Evolutionary conservation across 1,140 invertebrate species (phyloP).

Genomic region (Rhizoglyphus robini): DNA sequence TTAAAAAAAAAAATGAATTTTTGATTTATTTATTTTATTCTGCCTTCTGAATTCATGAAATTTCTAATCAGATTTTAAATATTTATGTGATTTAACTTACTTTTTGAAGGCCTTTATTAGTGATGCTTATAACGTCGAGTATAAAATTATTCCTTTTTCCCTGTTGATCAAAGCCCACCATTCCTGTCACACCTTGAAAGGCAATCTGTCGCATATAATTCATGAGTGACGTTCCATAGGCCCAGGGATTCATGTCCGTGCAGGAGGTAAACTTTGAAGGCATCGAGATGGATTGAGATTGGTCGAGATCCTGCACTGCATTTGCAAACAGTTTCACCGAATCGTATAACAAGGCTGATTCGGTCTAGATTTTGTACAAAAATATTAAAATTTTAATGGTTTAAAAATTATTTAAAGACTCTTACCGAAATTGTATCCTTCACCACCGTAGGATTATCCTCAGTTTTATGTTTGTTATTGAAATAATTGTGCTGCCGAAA

Average conservation of each 20-base stretch:
- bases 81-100: constrained; percentile 2
- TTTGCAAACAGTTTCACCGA: constrained; percentile 82
- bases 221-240: constrained; percentile 79
- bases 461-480: not conserved
- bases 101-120: constrained; percentile 11
- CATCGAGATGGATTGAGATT: constrained; percentile 37
- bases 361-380: constrained; percentile 36
- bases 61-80: too few species aligned
- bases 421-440: constrained; percentile 3
- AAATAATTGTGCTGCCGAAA: not conserved
- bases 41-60: too few species aligned
- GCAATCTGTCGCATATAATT: constrained; percentile 94
- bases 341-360: constrained; percentile 89
- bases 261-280: constrained; percentile 25
- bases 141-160: constrained; percentile 77
- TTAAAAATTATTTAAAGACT: not conserved
- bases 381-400: not conserved
- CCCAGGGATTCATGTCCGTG: constrained; percentile 45
- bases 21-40: too few species aligned
- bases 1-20: too few species aligned
- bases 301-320: constrained; percentile 62
- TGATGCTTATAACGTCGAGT: constrained; percentile 55
- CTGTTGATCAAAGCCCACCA: constrained; percentile 83
- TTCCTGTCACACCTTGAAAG: constrained; percentile 74
- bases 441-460: not conserved